Evolutionary conservation across 2,888 invertebrate genomes (phyloP), one percentile per base, ranked within the genome.

Genomic region (Spodoptera exigua): DNA sequence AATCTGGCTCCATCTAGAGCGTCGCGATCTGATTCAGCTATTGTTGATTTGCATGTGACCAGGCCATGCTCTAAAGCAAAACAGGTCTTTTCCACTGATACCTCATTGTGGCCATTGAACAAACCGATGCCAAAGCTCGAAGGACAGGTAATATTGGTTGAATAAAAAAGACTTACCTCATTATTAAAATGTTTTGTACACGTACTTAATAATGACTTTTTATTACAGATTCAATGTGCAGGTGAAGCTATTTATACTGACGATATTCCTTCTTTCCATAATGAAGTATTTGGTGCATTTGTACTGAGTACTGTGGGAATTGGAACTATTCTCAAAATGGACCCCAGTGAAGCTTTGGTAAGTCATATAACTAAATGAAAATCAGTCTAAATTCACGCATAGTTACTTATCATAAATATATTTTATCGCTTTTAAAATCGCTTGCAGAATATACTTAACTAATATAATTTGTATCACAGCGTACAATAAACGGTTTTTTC

Each of bases 221-320:
- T 49, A 3, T 46, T 64, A 14, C 55, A 89, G 89, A 86, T 93
- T 44, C 96, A 96, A 90, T 94, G 95, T 71, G 89, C 96, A 40
- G 97, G 97, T 0, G 96, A 96, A 82, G 96, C 96, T 0, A 87
- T 94, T 70, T 97, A 95, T 80, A 89, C 95, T 0, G 95, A 96
- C 71, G 97, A 97, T 74, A 83, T 95, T 12, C 95, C 95, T 1
- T 82, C 90, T 0, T 76, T 88, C 0, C 91, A 92, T 0, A 95
- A 95, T 69, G 96, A 97, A 86, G 94, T 96, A 0, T 95, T 94
- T 81, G 96, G 95, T 17, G 95, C 95, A 1, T 95, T 96, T 69
- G 96, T 96, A 0, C 80, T 95, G 0, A 86, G 89, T 7, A 86
- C 82, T 11, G 83, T 94, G 63, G 79, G 95, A 37, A 81, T 81